These are phyloP conservation scores for Oreohelix idahoensis DNA, from an alignment of 1,140 invertebrate species.

Conservation along the genomic window DNA sequence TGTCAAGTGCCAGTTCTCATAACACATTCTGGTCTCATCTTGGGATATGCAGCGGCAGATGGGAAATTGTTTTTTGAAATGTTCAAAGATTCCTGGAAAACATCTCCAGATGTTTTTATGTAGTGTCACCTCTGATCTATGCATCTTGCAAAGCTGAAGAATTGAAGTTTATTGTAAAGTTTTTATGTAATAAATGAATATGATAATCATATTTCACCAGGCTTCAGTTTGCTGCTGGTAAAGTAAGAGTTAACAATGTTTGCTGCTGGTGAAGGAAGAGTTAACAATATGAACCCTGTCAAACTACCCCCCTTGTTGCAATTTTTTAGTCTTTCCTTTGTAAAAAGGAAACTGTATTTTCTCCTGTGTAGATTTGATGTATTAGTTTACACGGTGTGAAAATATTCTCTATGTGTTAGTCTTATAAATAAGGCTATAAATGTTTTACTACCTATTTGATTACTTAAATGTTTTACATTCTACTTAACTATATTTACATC, in stretches of 20 bases:
- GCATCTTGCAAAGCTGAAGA: neutral
- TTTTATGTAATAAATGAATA: neutral
- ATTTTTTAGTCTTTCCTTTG: conserved; percentile 7
- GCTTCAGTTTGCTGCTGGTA: neutral
- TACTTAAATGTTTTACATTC: too few relatives aligned
- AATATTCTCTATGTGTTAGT: neutral
- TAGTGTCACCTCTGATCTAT: neutral
- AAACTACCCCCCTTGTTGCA: neutral
- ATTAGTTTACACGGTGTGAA: neutral
- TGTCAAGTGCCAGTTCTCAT: too few relatives aligned
- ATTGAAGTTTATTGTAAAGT: neutral
- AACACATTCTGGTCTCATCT: too few relatives aligned
- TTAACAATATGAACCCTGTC: neutral
- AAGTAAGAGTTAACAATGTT: neutral
- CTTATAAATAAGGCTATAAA: neutral
- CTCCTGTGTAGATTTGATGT: conserved; percentile 8
- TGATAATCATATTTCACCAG: neutral
- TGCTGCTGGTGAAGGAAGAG: neutral
- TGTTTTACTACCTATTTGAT: neutral
- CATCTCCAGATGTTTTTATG: too few relatives aligned
- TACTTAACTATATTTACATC: too few relatives aligned
- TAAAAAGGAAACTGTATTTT: neutral
- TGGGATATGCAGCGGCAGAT: too few relatives aligned
- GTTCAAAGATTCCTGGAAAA: too few relatives aligned
- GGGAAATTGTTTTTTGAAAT: too few relatives aligned